phyloP scores from a whole-genome alignment of 2,797 vertebrate species.

The Sylvia borin region DNA sequence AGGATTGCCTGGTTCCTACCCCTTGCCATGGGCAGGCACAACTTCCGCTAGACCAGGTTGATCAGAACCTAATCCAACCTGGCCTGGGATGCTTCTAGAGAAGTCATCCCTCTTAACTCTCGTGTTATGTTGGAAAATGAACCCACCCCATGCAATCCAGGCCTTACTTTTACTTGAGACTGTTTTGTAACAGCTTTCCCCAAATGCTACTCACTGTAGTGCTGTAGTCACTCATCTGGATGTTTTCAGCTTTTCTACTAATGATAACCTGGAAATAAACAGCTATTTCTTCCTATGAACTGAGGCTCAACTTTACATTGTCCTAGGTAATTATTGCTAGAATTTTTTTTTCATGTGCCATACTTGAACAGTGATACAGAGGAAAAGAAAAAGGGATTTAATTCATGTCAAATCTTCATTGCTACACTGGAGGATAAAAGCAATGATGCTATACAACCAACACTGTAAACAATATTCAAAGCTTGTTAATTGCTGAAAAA shows the following conservation, averaged over 20 bases:
- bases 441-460: not conserved
- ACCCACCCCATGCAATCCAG: not conserved
- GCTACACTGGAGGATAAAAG: not conserved
- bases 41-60: not conserved
- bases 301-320: not conserved
- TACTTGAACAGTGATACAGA: not conserved
- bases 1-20: not conserved
- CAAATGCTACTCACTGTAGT: not conserved
- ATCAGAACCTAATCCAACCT: not conserved
- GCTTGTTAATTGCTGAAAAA: constrained; percentile 15
- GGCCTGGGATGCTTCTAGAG: not conserved
- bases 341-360: not conserved
- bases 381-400: not conserved
- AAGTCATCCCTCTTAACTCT: not conserved
- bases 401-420: not conserved
- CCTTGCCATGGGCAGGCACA: not conserved
- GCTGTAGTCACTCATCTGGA: not conserved
- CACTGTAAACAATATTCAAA: not conserved
- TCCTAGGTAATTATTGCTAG: not conserved
- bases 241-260: not conserved
- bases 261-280: not conserved
- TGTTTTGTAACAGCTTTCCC: not conserved
- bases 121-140: not conserved
- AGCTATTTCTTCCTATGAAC: not conserved
- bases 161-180: not conserved